Base-by-base conservation (phyloP, 2,113 vertebrate genomes). In the Actenoides hombroni region DNA sequence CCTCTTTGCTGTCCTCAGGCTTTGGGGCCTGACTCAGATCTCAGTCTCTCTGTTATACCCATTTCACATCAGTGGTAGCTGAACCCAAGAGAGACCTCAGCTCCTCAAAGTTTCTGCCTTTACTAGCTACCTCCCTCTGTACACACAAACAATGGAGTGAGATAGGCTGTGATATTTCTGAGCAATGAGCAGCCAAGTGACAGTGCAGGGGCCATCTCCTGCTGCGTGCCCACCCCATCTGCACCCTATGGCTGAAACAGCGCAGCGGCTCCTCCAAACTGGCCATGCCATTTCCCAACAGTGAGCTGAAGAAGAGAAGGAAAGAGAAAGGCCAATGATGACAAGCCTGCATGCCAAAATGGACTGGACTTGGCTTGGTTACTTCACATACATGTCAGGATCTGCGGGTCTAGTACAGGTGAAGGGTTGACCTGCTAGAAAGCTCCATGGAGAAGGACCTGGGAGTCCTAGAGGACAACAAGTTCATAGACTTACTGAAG, bases 161-260 rank as follows among this genome's bases (percentile, higher is more conserved):
- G 76, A 76, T 2, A 35, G 28, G 29, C n/a, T 44, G 33, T 19
- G 54, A 4, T 63, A 26, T 33, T 60, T 73, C n/a, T 61, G 44
- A 86, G 67, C 7, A 35, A 79, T 11, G 16, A 11, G 11, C 15
- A 64, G 56, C 23, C 56, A 60, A 70, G 40, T 63, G 42, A 85
- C 44, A 48, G 57, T 3, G 1, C n/a, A 31, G 59, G 37, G 44
- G 17, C 33, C 10, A 1, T 8, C 33, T 40, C 59, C 44, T n/a
- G 29, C n/a, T 29, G 46, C 4, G 1, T 6, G 33, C 24, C 4
- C 0, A 7, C 40, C 40, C 31, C 1, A 0, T 0, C 1, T 6
- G n/a, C 4, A 6, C 42, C 24, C 11, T 1, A 1, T 9, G 49
- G 37, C 31, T 33, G 35, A 44, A 35, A 64, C 40, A 33, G 16